A percentile compares a stretch with the other conserved stretches of the same genome.
These are phyloP conservation scores for Miltochrista miniata DNA, from an alignment of 2,888 invertebrate genomes.

Conservation along the genomic window DNA sequence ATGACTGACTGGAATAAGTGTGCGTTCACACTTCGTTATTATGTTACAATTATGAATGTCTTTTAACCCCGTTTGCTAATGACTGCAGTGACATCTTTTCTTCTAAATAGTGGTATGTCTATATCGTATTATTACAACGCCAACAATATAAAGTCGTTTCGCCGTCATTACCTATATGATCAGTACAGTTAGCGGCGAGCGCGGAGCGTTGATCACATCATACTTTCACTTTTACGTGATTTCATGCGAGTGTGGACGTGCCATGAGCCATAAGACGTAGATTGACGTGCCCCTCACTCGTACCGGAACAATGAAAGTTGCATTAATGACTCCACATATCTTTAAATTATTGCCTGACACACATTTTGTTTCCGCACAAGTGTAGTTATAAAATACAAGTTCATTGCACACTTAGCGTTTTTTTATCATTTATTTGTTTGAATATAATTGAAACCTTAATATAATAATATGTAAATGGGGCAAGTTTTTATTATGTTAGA, in stretches of 20 bases:
- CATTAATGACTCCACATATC: conserved; percentile 56
- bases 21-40: not conserved
- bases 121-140: conserved; percentile 11
- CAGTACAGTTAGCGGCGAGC: conserved; percentile 37
- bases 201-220: conserved; percentile 63
- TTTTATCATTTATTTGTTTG: too few species aligned
- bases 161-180: conserved; percentile 25
- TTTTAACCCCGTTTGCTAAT: conserved; percentile 45
- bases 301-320: conserved; percentile 74
- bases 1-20: too few species aligned
- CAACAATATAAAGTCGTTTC: conserved; percentile 10
- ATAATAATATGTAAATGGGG: too few species aligned
- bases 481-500: too few species aligned
- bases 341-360: conserved; percentile 34
- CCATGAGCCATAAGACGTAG: conserved; percentile 41
- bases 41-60: conserved; percentile 28
- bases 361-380: conserved; percentile 34
- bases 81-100: conserved; percentile 35
- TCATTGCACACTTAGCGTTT: too few species aligned
- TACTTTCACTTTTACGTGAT: conserved; percentile 80
- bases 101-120: conserved; percentile 24
- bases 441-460: too few species aligned
- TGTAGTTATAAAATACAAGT: not conserved
- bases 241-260: conserved; percentile 64
- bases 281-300: conserved; percentile 54